Percentiles rank a stretch among this genome's conserved stretches.
Conservation (phyloP, 2,113 vertebrate species). For the Pungitius pungitius region DNA sequence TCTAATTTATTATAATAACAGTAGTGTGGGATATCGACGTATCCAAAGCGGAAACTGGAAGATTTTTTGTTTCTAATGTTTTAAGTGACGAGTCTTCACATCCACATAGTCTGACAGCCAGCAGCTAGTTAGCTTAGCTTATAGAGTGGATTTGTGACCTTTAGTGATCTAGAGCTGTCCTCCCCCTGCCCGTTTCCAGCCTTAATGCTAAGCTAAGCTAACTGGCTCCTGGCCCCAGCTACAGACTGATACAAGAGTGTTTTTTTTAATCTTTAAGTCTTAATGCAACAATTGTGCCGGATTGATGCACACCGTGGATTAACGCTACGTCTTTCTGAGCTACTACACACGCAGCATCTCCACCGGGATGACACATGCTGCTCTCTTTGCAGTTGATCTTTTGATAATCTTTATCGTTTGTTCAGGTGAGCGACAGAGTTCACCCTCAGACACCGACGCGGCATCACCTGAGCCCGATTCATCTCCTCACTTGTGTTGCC, state of each 20-base stretch:
- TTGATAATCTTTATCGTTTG: neutral
- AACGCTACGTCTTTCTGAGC: too few relatives aligned
- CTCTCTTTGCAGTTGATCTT: neutral
- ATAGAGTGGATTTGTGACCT: neutral
- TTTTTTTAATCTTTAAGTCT: too few relatives aligned
- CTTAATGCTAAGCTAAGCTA: neutral
- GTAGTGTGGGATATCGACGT: neutral
- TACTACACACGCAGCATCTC: neutral
- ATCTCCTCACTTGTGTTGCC: neutral
- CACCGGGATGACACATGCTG: neutral
- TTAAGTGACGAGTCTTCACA: neutral
- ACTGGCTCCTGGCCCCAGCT: neutral
- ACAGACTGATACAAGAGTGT: neutral
- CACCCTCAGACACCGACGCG: constrained; percentile 16
- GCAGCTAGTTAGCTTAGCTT: neutral
- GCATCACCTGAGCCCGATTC: neutral
- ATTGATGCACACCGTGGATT: too few relatives aligned
- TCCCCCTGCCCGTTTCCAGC: neutral
- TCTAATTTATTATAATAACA: neutral
- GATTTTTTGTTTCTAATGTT: neutral
- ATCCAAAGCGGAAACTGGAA: neutral
- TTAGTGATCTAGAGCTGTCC: neutral
- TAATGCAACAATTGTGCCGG: neutral
- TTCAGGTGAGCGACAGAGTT: neutral
- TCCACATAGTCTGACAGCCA: neutral